Percentiles rank a stretch among this genome's conserved stretches.
Conservation (phyloP, 2,113 vertebrate genomes). For the Phoxinus phoxinus region DNA sequence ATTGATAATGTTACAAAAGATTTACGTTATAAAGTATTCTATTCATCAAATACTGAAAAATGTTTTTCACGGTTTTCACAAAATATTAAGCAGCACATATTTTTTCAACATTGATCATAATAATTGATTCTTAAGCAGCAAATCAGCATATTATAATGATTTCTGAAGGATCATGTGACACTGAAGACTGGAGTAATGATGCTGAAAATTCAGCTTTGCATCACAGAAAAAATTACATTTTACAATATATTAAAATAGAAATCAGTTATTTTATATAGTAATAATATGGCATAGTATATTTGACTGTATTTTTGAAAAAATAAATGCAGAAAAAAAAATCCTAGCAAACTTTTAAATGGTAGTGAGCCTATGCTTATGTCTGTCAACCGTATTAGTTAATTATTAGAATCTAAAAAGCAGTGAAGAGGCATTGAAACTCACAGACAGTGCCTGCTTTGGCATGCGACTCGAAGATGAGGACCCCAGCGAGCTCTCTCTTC, state of each 20-base stretch:
- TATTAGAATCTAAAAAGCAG: background rate
- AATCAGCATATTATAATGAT: background rate
- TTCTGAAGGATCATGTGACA: background rate
- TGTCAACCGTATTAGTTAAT: too few species aligned
- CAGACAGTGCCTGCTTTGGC: constrained; percentile 97
- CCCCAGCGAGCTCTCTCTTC: constrained; percentile 92
- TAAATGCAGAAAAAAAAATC: background rate
- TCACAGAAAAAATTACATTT: background rate
- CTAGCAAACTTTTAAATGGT: too few species aligned
- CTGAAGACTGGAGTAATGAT: background rate
- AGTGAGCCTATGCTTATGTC: background rate
- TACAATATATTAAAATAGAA: background rate
- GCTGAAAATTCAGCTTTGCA: background rate
- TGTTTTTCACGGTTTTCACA: background rate
- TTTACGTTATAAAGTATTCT: too few species aligned
- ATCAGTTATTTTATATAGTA: background rate
- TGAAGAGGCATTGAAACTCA: constrained; percentile 66
- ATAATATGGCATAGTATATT: background rate
- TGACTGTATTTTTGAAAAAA: background rate
- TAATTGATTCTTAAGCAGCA: background rate
- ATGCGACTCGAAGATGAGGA: constrained; percentile 96
- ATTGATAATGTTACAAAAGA: background rate
- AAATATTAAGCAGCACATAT: background rate
- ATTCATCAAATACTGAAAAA: too few species aligned
- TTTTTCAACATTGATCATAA: background rate